A percentile compares a stretch with the other conserved stretches of the same genome.
Conservation (phyloP, 2,113 vertebrate species). For the Ctenomys sociabilis region DNA sequence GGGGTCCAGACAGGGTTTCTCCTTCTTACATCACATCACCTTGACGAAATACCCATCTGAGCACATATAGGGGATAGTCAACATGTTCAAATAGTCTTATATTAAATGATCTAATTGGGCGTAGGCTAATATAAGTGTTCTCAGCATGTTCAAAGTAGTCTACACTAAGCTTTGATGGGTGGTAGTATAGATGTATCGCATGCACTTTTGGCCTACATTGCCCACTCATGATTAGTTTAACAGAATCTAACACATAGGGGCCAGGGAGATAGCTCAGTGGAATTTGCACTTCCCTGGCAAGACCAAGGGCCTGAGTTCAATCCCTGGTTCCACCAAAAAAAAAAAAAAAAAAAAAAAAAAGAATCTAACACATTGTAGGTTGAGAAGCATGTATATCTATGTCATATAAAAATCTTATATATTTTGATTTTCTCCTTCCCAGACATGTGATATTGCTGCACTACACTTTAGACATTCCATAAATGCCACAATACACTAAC, state of each 20-base stretch:
- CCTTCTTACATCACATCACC: not conserved
- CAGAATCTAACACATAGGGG: not conserved
- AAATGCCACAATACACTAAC: not conserved
- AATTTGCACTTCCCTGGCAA: no score
- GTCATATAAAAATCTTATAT: not conserved
- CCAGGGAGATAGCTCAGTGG: no score
- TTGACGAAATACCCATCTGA: not conserved
- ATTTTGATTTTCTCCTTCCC: not conserved
- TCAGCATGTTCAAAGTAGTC: not conserved
- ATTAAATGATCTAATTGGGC: not conserved
- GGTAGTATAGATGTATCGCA: not conserved
- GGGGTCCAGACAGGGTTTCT: not conserved
- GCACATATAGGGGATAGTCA: not conserved
- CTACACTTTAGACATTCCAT: not conserved
- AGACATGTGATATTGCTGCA: not conserved
- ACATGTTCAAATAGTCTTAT: not conserved
- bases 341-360: no score
- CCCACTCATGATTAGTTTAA: not conserved
- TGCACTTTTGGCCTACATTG: not conserved
- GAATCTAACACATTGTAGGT: not conserved
- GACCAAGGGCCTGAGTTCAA: no score
- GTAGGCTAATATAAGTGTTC: not conserved
- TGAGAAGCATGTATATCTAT: not conserved
- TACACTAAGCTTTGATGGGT: not conserved
- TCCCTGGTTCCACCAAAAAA: no score